A percentile compares a stretch with the other conserved stretches of the same genome.
Conservation (phyloP, 1,140 invertebrate species). For the Venturia canescens region DNA sequence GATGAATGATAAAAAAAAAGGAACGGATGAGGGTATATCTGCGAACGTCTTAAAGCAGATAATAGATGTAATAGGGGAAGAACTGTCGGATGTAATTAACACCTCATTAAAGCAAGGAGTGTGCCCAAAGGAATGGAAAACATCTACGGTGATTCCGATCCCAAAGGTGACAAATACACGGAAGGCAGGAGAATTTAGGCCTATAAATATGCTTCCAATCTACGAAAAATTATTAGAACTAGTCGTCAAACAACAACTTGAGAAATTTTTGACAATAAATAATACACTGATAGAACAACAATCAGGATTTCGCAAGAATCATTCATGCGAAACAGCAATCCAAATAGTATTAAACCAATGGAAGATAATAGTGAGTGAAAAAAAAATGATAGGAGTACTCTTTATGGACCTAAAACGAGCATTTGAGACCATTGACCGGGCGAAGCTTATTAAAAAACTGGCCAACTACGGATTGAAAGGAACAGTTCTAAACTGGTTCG, state of each 20-base stretch:
- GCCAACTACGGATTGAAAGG: not conserved
- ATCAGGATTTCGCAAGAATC: not conserved
- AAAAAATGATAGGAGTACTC: not conserved
- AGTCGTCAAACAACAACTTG: not conserved
- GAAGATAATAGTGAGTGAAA: not conserved
- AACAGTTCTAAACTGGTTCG: not conserved
- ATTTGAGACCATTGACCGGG: not conserved
- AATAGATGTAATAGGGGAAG: not conserved
- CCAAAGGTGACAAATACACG: not conserved
- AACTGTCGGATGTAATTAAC: slow-evolving; percentile 48
- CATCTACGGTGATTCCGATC: slow-evolving; percentile 22
- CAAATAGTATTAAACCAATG: not conserved
- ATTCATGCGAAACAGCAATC: not conserved
- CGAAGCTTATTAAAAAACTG: not conserved
- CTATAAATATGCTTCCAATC: not conserved
- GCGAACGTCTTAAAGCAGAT: slow-evolving; percentile 15
- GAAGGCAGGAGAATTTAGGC: not conserved
- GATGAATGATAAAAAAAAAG: not conserved
- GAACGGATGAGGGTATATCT: not conserved
- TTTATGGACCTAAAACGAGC: not conserved
- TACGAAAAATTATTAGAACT: not conserved
- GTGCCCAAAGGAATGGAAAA: slow-evolving; percentile 54
- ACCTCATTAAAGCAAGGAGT: slow-evolving; percentile 29
- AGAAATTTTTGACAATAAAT: not conserved
- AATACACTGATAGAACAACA: not conserved